Conservation (phyloP, 2,113 vertebrate species). For the Protomyctophum bolini region DNA sequence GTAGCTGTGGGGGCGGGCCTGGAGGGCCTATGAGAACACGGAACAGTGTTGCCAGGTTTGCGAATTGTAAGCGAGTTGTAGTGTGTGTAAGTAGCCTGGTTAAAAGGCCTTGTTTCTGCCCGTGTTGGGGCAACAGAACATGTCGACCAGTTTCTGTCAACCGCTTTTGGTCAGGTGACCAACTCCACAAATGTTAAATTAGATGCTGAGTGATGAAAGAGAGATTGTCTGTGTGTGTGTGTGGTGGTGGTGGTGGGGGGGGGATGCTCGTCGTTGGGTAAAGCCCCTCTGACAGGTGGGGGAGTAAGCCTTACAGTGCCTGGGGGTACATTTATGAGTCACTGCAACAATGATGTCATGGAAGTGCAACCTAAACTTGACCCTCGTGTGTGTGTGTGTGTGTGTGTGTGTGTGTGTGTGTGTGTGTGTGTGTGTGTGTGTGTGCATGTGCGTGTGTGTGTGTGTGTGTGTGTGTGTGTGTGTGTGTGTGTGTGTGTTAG, state of each 20-base stretch:
- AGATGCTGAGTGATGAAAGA: slow-evolving; percentile 42
- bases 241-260: background rate
- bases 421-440: slow-evolving; percentile 19
- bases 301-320: slow-evolving; percentile 54
- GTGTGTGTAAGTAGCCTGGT: no score
- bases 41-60: no score
- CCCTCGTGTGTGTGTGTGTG: slow-evolving; percentile 41
- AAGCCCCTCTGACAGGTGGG: slow-evolving; percentile 41
- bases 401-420: background rate
- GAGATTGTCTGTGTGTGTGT: slow-evolving; percentile 3
- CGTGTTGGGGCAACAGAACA: no score
- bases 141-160: no score
- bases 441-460: slow-evolving; percentile 3
- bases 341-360: slow-evolving; percentile 78
- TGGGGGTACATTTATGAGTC: slow-evolving; percentile 68
- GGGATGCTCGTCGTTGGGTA: background rate
- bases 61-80: no score
- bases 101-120: no score
- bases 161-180: no score
- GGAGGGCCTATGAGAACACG: no score
- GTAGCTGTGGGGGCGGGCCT: no score
- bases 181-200: no score
- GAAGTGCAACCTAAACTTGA: slow-evolving; percentile 73
- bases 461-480: slow-evolving; percentile 22
- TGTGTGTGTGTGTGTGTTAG: background rate